These are phyloP conservation scores for Catalaphyllia jardinei DNA, from an alignment of 64 coral and sea anemone genomes.

Conservation along the genomic window DNA sequence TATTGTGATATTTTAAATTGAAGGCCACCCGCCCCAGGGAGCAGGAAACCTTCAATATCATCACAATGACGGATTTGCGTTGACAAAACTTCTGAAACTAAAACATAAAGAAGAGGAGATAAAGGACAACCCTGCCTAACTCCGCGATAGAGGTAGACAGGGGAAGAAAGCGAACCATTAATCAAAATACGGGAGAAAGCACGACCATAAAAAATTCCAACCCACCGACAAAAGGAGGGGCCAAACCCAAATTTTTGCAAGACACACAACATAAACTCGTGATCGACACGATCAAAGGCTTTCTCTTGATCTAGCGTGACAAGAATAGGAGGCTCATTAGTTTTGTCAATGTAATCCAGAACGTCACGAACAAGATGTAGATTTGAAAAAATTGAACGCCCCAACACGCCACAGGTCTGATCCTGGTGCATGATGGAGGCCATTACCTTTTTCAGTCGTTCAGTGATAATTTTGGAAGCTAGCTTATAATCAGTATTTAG, in stretches of 20 bases:
- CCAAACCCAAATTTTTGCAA: no score
- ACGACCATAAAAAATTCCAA: neutral
- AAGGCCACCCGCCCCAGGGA: slow-evolving; percentile 1
- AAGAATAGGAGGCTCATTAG: neutral
- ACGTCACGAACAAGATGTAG: neutral
- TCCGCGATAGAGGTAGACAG: neutral
- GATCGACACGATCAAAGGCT: neutral
- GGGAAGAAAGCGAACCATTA: neutral
- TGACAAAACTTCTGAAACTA: neutral
- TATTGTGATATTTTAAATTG: slow-evolving; percentile 22
- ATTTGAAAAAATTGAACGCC: neutral
- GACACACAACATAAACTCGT: neutral
- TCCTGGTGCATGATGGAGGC: neutral
- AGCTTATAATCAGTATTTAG: slow-evolving; percentile 21
- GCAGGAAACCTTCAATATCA: neutral
- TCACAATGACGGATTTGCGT: neutral
- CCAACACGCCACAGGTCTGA: slow-evolving; percentile 5
- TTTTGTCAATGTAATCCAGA: neutral
- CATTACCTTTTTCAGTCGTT: neutral
- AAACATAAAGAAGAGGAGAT: slow-evolving; percentile 28
- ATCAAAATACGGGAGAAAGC: neutral
- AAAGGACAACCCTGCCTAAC: slow-evolving; percentile 32
- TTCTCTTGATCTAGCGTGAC: slow-evolving; percentile 2
- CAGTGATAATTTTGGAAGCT: neutral
- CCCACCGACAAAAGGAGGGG: no score